Percentiles rank a stretch among this genome's conserved stretches.
Evolutionary conservation across 2,113 vertebrate species (phyloP).

Genomic region (Tachysurus fulvidraco): DNA sequence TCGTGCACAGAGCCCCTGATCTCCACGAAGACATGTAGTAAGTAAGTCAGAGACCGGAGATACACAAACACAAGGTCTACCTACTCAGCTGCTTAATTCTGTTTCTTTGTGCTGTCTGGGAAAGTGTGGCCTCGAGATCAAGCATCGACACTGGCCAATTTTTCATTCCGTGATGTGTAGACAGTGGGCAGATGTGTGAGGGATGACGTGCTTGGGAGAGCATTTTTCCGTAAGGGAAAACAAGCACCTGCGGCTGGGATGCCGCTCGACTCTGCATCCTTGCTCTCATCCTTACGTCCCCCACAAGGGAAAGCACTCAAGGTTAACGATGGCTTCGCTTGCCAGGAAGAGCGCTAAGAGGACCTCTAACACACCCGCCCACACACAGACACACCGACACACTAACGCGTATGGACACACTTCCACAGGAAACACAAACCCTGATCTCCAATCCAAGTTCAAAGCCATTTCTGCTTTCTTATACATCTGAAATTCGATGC

Average conservation of each 20-base stretch:
- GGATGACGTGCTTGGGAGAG: neutral
- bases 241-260: constrained; percentile 64
- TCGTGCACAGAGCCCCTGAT: neutral
- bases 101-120: neutral
- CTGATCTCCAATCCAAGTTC: constrained; percentile 30
- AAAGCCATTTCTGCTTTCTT: constrained; percentile 24
- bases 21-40: neutral
- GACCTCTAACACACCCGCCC: constrained; percentile 45
- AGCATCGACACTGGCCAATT: neutral
- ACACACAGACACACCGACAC: constrained; percentile 2
- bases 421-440: constrained; percentile 34
- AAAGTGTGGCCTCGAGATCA: neutral
- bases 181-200: constrained; percentile 18
- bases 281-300: constrained; percentile 54
- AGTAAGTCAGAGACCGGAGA: neutral
- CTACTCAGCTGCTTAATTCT: neutral
- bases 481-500: neutral
- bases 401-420: constrained; percentile 19
- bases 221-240: constrained; percentile 53
- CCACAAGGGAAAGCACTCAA: constrained; percentile 57
- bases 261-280: constrained; percentile 47
- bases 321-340: constrained; percentile 46
- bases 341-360: constrained; percentile 28
- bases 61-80: neutral
- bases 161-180: neutral